These are phyloP conservation scores for Allophyes oxyacanthae DNA, from an alignment of 2,888 invertebrate species.

Conservation along the genomic window DNA sequence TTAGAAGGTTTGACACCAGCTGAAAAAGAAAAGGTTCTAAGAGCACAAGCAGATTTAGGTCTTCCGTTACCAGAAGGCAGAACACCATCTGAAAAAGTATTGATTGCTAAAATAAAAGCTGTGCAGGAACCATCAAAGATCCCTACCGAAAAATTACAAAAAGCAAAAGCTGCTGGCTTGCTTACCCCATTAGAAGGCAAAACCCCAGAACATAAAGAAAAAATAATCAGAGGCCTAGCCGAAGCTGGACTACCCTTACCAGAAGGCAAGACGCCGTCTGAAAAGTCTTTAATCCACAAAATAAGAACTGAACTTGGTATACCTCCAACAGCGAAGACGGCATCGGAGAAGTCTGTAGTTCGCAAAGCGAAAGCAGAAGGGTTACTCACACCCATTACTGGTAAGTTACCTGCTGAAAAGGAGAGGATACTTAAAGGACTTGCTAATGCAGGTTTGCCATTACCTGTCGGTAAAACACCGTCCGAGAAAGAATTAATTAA, in stretches of 20 bases:
- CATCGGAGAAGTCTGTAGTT: constrained; percentile 62
- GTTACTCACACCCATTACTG: constrained; percentile 65
- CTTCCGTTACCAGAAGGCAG: constrained; percentile 19
- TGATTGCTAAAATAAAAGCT: constrained; percentile 14
- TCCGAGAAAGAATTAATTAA: constrained; percentile 68
- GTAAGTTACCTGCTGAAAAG: constrained; percentile 64
- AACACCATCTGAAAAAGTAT: constrained; percentile 15
- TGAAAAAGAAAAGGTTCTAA: constrained; percentile 50
- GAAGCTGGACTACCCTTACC: constrained; percentile 8
- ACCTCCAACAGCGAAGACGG: constrained; percentile 56
- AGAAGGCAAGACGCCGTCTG: constrained; percentile 17
- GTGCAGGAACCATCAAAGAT: not conserved
- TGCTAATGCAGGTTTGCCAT: constrained; percentile 64
- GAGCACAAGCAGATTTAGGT: constrained; percentile 34
- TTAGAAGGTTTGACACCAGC: constrained; percentile 48
- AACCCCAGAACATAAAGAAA: constrained; percentile 12
- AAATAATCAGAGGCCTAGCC: constrained; percentile 3
- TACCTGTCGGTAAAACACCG: constrained; percentile 65
- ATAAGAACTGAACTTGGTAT: constrained; percentile 53
- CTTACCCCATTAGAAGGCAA: constrained; percentile 8
- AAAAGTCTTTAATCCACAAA: constrained; percentile 10
- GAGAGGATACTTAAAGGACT: constrained; percentile 68
- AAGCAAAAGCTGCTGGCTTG: constrained; percentile 10
- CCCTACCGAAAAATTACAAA: constrained; percentile 6
- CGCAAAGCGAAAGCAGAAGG: constrained; percentile 66